phyloP scores from a whole-genome alignment of 2,797 vertebrate species.

The Denticeps clupeoides region DNA sequence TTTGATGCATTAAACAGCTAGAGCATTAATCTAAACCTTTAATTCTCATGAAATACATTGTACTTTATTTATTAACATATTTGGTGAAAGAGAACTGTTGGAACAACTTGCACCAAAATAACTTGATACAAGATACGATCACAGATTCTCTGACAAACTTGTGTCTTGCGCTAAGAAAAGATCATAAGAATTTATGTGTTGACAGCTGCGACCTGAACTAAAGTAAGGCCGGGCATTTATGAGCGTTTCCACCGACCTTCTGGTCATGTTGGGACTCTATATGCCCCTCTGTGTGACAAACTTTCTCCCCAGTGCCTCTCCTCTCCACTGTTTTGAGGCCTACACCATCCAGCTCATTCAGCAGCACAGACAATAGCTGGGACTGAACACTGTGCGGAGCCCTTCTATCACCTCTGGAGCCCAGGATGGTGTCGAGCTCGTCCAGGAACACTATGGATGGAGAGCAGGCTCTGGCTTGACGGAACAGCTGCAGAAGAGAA shows the following conservation, averaged over 20 bases:
- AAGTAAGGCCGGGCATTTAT: not conserved
- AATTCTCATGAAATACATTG: too few relatives aligned
- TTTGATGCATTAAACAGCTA: too few relatives aligned
- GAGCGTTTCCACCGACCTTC: conserved; percentile 43
- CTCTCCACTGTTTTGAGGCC: conserved; percentile 75
- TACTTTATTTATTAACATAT: too few relatives aligned
- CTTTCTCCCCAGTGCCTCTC: conserved; percentile 52
- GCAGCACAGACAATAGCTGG: conserved; percentile 79
- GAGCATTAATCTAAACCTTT: too few relatives aligned
- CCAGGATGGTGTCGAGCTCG: conserved; percentile 89
- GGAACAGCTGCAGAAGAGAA: conserved; percentile 66
- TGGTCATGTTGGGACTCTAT: conserved; percentile 35
- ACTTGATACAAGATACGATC: too few relatives aligned
- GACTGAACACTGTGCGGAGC: conserved; percentile 62
- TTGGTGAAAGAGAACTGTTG: too few relatives aligned
- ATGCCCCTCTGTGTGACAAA: conserved; percentile 47
- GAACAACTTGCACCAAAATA: too few relatives aligned
- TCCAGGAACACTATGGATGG: conserved; percentile 91
- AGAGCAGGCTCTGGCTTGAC: conserved; percentile 76
- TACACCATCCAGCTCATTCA: conserved; percentile 92
- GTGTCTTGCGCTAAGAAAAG: too few relatives aligned
- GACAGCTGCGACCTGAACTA: too few relatives aligned
- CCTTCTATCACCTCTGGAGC: conserved; percentile 58
- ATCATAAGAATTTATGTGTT: too few relatives aligned
- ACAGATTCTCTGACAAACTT: too few relatives aligned